Base-by-base conservation (phyloP, 2,113 vertebrate species). In the Tetraodon nigroviridis region DNA sequence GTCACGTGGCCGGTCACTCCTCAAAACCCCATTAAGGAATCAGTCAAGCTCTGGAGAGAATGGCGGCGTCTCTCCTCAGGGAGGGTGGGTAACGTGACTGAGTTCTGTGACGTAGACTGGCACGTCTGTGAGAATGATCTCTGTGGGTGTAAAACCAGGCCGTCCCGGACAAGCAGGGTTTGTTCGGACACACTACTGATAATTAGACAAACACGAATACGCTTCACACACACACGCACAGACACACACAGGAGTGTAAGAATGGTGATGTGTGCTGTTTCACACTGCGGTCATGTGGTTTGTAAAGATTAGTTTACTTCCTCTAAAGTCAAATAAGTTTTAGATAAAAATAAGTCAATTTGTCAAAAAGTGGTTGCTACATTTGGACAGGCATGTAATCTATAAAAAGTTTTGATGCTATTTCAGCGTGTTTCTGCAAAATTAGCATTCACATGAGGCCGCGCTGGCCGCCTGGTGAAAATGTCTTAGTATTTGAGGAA, bases 151-250 rank as follows among this genome's bases (percentile, higher is more conserved):
- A 48, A 63, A 58, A 65, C 37, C 37, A 64, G 45, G 20, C 46
- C 13, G 18, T 59, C 48, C 32, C 42, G 56, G 61, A 48, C 22
- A 41, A 61, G 49, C 6, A 11, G 19, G 51, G 68, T 73, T 72
- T 69, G 46, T 65, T 69, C 70, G 80, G 73, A 80, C 78, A 75
- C 57, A 20, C 11, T 7, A 5, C 29, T 67, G 85, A 76, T 86
- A 85, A 88, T 83, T 84, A 84, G 75, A 62, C 69, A 69, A 51
- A 82, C 68, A n/a, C 13, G n/a, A 42, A 42, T 51, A 57, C 42
- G 50, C 51, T 29, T 76, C 44, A 72, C 74, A 67, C 55, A 45
- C 15, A 46, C 48, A 20, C 37, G 7, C 24, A 27, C 24, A 27
- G 5, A 27, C 24, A 27, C 24, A 27, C 24, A 27, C 24, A 27